Conservation (phyloP, 92 coral and sea anemone genomes). For the Bergia puertoricense region DNA sequence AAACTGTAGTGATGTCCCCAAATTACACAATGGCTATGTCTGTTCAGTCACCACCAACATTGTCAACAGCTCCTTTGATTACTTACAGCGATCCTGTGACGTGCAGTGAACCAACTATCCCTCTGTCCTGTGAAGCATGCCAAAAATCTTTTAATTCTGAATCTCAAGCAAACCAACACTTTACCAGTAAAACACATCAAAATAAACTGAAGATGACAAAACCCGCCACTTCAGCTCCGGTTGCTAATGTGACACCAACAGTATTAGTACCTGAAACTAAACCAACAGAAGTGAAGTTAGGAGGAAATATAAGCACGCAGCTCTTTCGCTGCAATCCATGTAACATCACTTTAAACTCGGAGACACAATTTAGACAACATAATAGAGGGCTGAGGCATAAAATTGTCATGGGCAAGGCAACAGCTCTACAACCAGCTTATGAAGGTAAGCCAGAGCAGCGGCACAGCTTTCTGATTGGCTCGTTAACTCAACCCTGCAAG, state of each 20-base stretch:
- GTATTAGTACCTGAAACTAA: background rate
- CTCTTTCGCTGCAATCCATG: constrained; percentile 74
- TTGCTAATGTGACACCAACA: background rate
- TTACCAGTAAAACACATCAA: constrained; percentile 70
- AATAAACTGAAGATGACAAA: constrained; percentile 10
- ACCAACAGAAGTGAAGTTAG: constrained; percentile 51
- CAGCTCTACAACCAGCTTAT: constrained; percentile 66
- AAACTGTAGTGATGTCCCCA: background rate
- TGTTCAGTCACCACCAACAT: background rate
- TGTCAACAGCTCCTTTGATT: background rate
- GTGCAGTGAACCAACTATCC: background rate
- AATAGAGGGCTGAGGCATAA: constrained; percentile 79
- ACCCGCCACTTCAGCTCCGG: background rate
- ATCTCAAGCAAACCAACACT: constrained; percentile 76
- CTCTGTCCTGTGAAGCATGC: constrained; percentile 64
- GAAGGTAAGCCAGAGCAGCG: constrained; percentile 41
- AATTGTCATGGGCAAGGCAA: constrained; percentile 73
- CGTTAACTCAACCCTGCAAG: too few species aligned
- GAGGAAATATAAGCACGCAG: constrained; percentile 58
- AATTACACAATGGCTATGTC: background rate
- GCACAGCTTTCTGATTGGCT: background rate
- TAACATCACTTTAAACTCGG: constrained; percentile 77
- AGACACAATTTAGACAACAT: constrained; percentile 78
- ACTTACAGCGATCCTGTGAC: background rate
- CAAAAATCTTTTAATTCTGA: constrained; percentile 79